Base-by-base conservation (phyloP, 1,140 invertebrate species). In the Lycorma delicatula region DNA sequence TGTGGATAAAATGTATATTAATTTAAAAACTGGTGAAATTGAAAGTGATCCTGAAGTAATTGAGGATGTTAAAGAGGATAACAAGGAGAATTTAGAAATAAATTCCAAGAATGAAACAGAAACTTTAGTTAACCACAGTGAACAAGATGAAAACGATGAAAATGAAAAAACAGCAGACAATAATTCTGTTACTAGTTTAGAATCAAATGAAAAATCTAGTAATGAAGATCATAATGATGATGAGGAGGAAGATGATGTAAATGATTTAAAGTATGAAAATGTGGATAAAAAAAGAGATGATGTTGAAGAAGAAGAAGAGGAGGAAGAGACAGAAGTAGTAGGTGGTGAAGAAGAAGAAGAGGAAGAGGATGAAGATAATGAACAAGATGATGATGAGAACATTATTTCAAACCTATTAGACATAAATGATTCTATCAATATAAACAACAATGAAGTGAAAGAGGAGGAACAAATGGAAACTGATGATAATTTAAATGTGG, bases 21-120 rank as follows among this genome's bases (percentile, higher is more conserved):
- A 80, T 68, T 71, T 75, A n/a, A 75, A 74, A 58, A 80, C 77
- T 3, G 78, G 78, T 41, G 79, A 81, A 59, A 67, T 71, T 0
- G 74, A 75, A 56, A 28, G 62, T 18, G 55, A 54, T 44, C 12
- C 34, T 22, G 64, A 61, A 41, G 54, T 47, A 3, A 36, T 29
- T 25, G 46, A 31, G 3, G 38, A 44, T 46, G 20, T n/a, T 12
- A 51, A 56, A 31, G 56, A 57, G 20, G 25, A 54, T 23, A 20
- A 13, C 36, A 38, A 13, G 18, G 44, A 53, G 22, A 34, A 36
- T 48, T 1, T 48, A 53, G 36, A 29, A 31, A 46, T 9, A 18
- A n/a, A 16, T 25, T 26, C 29, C 2, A 46, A 60, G 3, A 28
- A 56, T 4, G 29, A 46, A 25, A 28, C 6, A 51, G 55, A 61